Base-by-base conservation (phyloP, 35 echinoderm and acorn worm species). In the Anneissia japonica region DNA sequence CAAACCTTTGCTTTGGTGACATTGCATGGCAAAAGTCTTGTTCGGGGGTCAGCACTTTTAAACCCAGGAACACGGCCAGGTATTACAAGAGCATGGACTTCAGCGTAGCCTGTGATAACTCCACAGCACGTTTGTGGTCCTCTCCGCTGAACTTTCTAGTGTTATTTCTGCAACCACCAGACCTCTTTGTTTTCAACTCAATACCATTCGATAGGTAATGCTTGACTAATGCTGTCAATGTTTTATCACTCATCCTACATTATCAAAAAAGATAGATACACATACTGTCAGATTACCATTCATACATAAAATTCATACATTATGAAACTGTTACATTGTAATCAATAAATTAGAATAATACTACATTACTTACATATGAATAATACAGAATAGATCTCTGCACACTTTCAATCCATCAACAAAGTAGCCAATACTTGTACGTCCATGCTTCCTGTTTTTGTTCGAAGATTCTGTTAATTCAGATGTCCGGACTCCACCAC, bases 31-130 rank as follows among this genome's bases (percentile, higher is more conserved):
- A 86, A 36, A 29, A 91, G 89, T 32, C 83, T 45, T 9, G 86
- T 77, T 73, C 89, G 32, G 19, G 83, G 83, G 34, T 91, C 89
- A 0, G 89, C 36, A 46, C 73, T 87, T 36, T 91, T 91, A 0
- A 87, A 77, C 31, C 83, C 39, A 9, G 72, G 35, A n/a, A 91
- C 37, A 12, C 89, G 83, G 28, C 83, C 83, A 76, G 89, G 84
- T 23, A 91, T 86, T 28, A 91, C 89, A 32, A 91, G 76, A 10
- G 76, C 89, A 46, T 91, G 85, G 1, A 37, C 38, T 46, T 91
- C 82, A 0, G 74, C 89, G 41, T 91, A 86, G 41, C 81, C 86
- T 21, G 39, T 43, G n/a, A 87, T 91, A 38, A 91, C 1, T 38
- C 77, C 12, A 91, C 89, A 36, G 80, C 32, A 26, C 37, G 77